Percentiles rank a stretch among this genome's conserved stretches.
These are phyloP conservation scores for Pegoplata infirma DNA, from an alignment of 2,888 invertebrate genomes.

Conservation along the genomic window DNA sequence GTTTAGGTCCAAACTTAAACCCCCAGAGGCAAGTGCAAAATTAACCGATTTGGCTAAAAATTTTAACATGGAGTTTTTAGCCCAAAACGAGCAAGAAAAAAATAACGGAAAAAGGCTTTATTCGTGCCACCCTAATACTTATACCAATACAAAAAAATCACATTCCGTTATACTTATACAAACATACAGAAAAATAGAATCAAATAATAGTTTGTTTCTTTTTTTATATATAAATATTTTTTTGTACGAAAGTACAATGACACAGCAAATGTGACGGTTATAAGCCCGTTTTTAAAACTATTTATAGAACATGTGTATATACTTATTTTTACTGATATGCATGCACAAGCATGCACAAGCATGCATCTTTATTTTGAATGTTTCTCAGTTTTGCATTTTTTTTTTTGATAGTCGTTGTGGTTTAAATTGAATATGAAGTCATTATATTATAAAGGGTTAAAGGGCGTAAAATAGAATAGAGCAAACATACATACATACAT, in stretches of 20 bases:
- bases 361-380: background rate
- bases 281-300: constrained; percentile 49
- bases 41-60: no score
- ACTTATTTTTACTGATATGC: background rate
- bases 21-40: no score
- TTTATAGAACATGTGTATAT: constrained; percentile 36
- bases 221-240: no score
- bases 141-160: constrained; percentile 19
- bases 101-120: no score
- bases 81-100: no score
- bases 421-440: background rate
- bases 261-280: constrained; percentile 65
- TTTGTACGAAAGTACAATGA: constrained; percentile 66
- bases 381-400: background rate
- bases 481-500: no score
- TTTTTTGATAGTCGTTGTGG: background rate
- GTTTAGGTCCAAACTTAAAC: no score
- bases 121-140: background rate
- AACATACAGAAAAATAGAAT: constrained; percentile 34
- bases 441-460: background rate
- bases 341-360: background rate
- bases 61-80: no score
- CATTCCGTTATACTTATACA: constrained; percentile 19
- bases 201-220: constrained; percentile 52
- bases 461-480: no score